These are phyloP conservation scores for Ramphastos sulfuratus DNA, from an alignment of 2,113 vertebrate genomes.

Conservation along the genomic window DNA sequence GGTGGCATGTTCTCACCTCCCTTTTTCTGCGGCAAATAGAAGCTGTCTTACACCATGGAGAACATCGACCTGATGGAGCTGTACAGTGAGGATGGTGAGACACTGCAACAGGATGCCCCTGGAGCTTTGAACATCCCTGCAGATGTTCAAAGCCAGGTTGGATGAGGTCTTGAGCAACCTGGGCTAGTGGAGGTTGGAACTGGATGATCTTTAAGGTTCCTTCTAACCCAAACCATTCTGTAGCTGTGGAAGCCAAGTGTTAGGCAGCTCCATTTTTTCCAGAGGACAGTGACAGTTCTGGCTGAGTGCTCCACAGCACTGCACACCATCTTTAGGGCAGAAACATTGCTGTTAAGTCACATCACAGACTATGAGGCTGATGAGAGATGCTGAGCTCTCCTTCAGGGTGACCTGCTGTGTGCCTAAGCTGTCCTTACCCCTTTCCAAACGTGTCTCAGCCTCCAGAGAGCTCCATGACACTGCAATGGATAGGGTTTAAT, in stretches of 20 bases:
- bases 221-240: no score
- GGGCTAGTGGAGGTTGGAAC: no score
- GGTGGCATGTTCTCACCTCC: no score
- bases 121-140: no score
- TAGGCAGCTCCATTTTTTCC: background rate
- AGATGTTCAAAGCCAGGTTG: no score
- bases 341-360: background rate
- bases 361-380: background rate
- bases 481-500: conserved; percentile 29
- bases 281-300: background rate
- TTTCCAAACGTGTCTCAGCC: background rate
- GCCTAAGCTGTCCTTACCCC: background rate
- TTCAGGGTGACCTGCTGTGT: background rate
- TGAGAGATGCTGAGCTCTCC: background rate
- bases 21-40: no score
- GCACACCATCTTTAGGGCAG: background rate
- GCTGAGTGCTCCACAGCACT: background rate
- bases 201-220: no score
- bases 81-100: no score
- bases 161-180: no score
- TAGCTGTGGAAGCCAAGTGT: background rate
- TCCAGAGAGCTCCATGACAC: background rate
- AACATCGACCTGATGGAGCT: no score
- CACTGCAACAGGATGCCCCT: no score
- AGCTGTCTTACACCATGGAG: no score